Evolutionary conservation across 2,888 invertebrate species (phyloP), one percentile per base, ranked within the genome.

Genomic region (Chydorus sphaericus): DNA sequence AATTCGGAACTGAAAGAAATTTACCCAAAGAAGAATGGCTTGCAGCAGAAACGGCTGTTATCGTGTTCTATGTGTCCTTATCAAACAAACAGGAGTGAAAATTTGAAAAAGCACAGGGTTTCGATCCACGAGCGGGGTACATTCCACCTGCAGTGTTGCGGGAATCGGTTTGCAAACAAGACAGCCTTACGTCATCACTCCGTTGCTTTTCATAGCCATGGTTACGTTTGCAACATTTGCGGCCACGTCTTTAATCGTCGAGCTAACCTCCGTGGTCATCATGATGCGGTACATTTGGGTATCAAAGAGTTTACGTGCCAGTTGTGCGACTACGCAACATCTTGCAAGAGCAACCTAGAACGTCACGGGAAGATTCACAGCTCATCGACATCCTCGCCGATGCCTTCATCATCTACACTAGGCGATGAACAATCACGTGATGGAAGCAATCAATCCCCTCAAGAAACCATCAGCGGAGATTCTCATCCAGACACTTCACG

Each of bases 271-370:
- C 64, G 68, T 38, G 64, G 72, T 18, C 72, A 72, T 61, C 62
- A 69, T 55, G n/a, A n/a, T n/a, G 66, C 69, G 2, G 71, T 71
- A 10, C 72, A 72, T 63, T 70, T 69, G 51, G 71, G 72, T 0
- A 64, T 65, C 59, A 71, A 70, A 59, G 70, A 71, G 50, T 71
- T 66, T 63, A 62, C 63, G 8, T 72, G 72, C 60, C 55, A 61
- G n/a, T 56, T 65, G 4, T 72, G 72, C 60, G 64, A 64, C 16
- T 72, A 72, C 60, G 68, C 69, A 31, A 70, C 70, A 6, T 70
- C 70, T 56, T 71, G 71, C 61, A 71, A 72, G 60, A 69, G 69
- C 58, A 72, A 72, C 60, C 62, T 72, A 49, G 69, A 70, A 48
- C 60, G 72, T 3, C 72, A 72, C 60, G 66, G 67, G 55, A 55